Evolutionary conservation across 1,140 invertebrate species (phyloP).

Genomic region (Caenorhabditis tropicalis): DNA sequence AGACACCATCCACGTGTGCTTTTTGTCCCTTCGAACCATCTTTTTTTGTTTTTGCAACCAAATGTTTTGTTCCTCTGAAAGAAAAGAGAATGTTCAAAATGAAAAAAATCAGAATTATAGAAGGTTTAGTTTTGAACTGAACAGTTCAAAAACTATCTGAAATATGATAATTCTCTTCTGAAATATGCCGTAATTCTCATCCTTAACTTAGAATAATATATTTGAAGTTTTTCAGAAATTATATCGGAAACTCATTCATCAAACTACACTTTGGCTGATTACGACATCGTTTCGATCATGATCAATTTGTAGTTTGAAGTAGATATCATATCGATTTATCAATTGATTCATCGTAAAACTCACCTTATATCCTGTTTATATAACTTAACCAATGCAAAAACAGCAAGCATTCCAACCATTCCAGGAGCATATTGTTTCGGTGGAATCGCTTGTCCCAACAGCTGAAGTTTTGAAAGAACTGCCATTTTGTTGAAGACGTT

Average conservation of each 20-base stretch:
- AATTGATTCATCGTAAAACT: background rate
- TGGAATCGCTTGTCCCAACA: slow-evolving; percentile 15
- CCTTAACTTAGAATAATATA: too few species aligned
- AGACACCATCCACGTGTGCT: slow-evolving; percentile 85
- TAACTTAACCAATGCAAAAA: slow-evolving; percentile 32
- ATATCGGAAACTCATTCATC: too few species aligned
- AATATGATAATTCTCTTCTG: too few species aligned
- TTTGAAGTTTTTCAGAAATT: too few species aligned
- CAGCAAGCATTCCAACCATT: slow-evolving; percentile 28
- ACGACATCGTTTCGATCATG: background rate
- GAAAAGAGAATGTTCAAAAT: background rate
- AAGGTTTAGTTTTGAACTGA: too few species aligned
- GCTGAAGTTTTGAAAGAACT: slow-evolving; percentile 34
- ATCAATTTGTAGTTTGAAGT: slow-evolving; percentile 12
- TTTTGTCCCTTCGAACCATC: slow-evolving; percentile 75
- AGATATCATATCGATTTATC: background rate
- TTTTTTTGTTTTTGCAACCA: slow-evolving; percentile 16
- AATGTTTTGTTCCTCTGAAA: slow-evolving; percentile 26
- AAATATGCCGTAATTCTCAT: too few species aligned
- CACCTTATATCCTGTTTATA: slow-evolving; percentile 35
- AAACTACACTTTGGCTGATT: too few species aligned
- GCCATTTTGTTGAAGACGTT: background rate
- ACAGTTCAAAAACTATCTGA: background rate
- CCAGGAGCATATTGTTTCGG: slow-evolving; percentile 27
- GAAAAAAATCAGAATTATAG: too few species aligned